A percentile compares a stretch with the other conserved stretches of the same genome.
phyloP scores from a whole-genome alignment of 2,888 invertebrate genomes.

The Anarsia innoxiella region DNA sequence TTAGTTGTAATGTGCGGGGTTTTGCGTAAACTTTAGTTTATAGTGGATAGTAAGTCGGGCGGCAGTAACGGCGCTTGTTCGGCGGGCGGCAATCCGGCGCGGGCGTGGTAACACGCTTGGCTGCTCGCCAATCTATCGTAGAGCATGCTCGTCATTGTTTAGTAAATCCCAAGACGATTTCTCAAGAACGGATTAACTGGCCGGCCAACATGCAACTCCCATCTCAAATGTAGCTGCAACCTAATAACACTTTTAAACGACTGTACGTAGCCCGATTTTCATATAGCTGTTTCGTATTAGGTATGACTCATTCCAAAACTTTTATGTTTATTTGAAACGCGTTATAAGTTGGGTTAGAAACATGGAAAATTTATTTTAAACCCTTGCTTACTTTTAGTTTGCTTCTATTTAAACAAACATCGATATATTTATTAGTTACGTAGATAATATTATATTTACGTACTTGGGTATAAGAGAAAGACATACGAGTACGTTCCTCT shows the following conservation, averaged over 20 bases:
- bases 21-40: neutral
- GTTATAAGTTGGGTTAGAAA: no score
- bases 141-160: conserved; percentile 47
- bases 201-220: neutral
- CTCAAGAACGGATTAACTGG: conserved; percentile 3
- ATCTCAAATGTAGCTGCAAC: neutral
- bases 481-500: no score
- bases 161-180: conserved; percentile 11
- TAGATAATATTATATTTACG: no score
- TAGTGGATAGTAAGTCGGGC: no score
- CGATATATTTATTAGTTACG: no score
- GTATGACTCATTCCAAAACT: neutral
- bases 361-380: no score
- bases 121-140: conserved; percentile 49
- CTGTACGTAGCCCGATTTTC: neutral
- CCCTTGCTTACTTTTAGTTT: no score
- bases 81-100: conserved; percentile 1
- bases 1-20: neutral
- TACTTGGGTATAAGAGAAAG: no score
- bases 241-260: neutral
- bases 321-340: neutral
- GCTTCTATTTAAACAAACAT: no score
- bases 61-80: neutral
- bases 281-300: neutral
- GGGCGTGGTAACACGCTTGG: conserved; percentile 39